Base-by-base conservation (phyloP, 2,797 vertebrate genomes). In the Notolepis coatsorum region DNA sequence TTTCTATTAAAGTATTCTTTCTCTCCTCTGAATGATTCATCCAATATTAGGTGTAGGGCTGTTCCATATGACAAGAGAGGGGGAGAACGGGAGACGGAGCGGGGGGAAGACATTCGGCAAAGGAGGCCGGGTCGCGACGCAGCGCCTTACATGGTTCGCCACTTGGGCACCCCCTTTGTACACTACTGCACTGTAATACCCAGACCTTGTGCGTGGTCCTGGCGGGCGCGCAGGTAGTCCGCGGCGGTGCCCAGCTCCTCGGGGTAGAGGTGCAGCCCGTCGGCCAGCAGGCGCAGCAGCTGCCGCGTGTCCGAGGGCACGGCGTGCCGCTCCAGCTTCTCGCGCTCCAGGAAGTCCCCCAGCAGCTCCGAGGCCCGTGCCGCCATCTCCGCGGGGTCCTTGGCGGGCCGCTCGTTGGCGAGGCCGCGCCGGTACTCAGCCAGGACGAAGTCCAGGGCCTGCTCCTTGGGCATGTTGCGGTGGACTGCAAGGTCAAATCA, bases 381-480 rank as follows among this genome's bases (percentile, higher is more conserved):
- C 21, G 91, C 92, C 15, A 87, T 70, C 46, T 93, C 89, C 13
- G 87, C 61, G 0, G 65, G 68, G 57, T 94, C 92, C 69, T 71
- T 84, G 12, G 73, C 70, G 1, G 55, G 31, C 59, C 81, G 61
- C 79, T 61, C 68, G 81, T 88, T 86, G 35, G 47, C 30, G 0
- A 80, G 84, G 15, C 85, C 53, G 2, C 73, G 92, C 58, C 84
- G 77, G 63, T 89, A 88, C 82, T 92, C 91, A 3, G 85, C 77
- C 46, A 75, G 78, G 53, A 89, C 48, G 39, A 95, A 86, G 76
- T 91, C 82, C 91, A 93, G 70, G 17, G 90, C 92, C 71, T 93
- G 92, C 67, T 96, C 92, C 87, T 93, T 91, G 68, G 93, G 90
- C 92, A 93, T 83, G 65, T 92, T 92, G 65, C 79, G 82, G 73